phyloP scores from a whole-genome alignment of 35 echinoderm and acorn worm genomes.

The Ptychodera flava region DNA sequence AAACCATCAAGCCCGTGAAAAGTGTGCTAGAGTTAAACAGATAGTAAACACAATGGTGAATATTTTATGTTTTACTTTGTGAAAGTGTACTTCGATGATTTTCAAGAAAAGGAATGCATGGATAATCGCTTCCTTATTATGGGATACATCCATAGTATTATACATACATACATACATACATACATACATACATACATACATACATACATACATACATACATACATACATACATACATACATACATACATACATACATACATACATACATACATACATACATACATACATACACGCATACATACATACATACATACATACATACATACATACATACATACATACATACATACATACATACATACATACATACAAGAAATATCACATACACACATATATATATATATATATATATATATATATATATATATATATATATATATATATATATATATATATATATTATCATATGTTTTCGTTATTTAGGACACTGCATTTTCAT shows the following conservation, averaged over 20 bases:
- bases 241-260: background rate
- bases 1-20: too few species aligned
- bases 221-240: slow-evolving; percentile 2
- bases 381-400: background rate
- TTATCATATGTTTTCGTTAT: too few species aligned
- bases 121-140: too few species aligned
- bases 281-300: background rate
- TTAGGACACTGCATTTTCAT: too few species aligned
- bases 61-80: too few species aligned
- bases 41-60: too few species aligned
- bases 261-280: slow-evolving; percentile 2
- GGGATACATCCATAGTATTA: too few species aligned
- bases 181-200: slow-evolving; percentile 2
- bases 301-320: slow-evolving; percentile 2
- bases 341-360: slow-evolving; percentile 2
- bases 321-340: slow-evolving; percentile 2
- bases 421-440: background rate
- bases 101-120: too few species aligned
- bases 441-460: background rate
- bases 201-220: slow-evolving; percentile 2
- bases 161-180: slow-evolving; percentile 2
- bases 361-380: background rate
- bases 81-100: too few species aligned
- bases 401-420: background rate
- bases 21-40: too few species aligned